Base-by-base conservation (phyloP, 2,888 invertebrate species). In the Xanthia togata region DNA sequence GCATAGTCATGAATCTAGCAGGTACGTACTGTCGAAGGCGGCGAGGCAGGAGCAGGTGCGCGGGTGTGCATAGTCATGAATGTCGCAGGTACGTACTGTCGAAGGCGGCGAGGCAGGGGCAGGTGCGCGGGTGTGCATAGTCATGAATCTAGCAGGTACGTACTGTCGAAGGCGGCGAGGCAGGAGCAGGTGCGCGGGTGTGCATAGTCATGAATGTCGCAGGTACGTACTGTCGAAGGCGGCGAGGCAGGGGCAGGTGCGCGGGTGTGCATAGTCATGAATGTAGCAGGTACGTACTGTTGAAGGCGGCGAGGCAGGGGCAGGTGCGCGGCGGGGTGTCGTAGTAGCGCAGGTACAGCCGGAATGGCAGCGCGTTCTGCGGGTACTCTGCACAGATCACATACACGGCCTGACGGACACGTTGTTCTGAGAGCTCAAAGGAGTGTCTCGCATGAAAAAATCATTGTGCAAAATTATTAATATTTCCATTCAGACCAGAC, bases 341-440 rank as follows among this genome's bases (percentile, higher is more conserved):
- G 76, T 81, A 88, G 57, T 93, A 84, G 3, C 94, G 92, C 64
- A 94, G 31, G 84, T 95, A 95, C 68, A 96, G 78, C 0, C 96
- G 91, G 59, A 96, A 92, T 3, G 95, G 95, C 14, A 93, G 86
- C 55, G 47, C 76, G n/a, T 92, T 91, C 73, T 91, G 91, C 4
- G 70, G 63, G 26, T 88, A 83, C 14, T 90, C 95, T 95, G 90
- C 57, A 31, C 20, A 62, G 17, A 60, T 72, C 26, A 23, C 31
- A 71, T 23, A 26, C 23, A 26, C 47, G 12, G 57, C 9, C 38
- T 14, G 35, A 53, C 9, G 14, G 20, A n/a, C 17, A 17, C 5
- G 3, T 17, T 8, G 20, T 26, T 26, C 26, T 57, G 57, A 20
- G 41, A 69, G 11, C 26, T 41, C 17, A 17, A 35, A 2, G 31